A percentile compares a stretch with the other conserved stretches of the same genome.
phyloP scores from a whole-genome alignment of 2,113 vertebrate species.

The Oostethus manadensis region DNA sequence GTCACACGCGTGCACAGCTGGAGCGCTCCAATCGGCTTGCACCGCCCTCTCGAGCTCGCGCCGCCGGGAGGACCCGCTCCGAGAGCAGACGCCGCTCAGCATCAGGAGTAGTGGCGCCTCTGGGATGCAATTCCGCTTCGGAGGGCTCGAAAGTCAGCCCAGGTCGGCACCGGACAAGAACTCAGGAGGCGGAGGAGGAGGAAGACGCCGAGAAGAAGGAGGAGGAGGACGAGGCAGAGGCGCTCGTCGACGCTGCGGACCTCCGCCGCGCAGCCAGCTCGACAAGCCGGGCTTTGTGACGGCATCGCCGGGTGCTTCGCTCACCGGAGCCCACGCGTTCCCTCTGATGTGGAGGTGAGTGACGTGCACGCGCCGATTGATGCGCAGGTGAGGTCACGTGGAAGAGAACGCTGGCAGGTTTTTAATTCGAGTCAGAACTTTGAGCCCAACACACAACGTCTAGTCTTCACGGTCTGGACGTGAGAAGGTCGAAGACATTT shows the following conservation, averaged over 20 bases:
- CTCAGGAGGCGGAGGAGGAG: neutral
- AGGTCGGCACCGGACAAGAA: neutral
- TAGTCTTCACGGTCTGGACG: no score
- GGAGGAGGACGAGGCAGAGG: neutral
- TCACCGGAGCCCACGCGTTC: neutral
- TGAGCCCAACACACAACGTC: no score
- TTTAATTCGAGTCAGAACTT: no score
- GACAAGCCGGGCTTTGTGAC: neutral
- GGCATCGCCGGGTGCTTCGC: neutral
- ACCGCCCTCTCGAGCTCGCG: slow-evolving; percentile 5
- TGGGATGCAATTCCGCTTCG: neutral
- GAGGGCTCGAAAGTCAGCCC: neutral
- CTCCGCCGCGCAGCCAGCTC: neutral
- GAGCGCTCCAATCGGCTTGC: slow-evolving; percentile 8
- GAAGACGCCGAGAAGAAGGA: neutral
- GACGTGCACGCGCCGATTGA: neutral
- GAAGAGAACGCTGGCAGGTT: no score
- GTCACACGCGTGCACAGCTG: slow-evolving; percentile 1
- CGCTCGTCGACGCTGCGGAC: neutral
- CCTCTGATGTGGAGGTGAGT: neutral
- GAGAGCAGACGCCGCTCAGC: neutral
- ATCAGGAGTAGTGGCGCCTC: neutral
- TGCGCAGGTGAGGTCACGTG: neutral
- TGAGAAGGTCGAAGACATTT: no score
- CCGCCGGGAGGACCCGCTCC: slow-evolving; percentile 6